A percentile compares a stretch with the other conserved stretches of the same genome.
These are phyloP conservation scores for Subacronicta megacephala DNA, from an alignment of 2,888 invertebrate genomes.

Conservation along the genomic window DNA sequence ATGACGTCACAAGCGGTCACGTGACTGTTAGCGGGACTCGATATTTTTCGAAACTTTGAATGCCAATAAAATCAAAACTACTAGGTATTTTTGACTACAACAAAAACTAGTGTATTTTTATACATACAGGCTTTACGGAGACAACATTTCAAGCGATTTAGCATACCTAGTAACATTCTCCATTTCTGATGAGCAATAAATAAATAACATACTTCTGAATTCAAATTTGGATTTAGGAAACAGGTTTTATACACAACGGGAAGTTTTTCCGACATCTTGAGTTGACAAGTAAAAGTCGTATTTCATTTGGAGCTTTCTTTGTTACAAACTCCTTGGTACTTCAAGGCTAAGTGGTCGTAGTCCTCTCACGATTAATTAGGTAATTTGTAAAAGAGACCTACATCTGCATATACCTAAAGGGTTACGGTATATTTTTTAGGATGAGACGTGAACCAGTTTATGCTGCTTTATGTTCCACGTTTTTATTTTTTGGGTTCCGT, in stretches of 20 bases:
- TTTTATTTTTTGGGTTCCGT: conserved; percentile 1
- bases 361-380: conserved; percentile 44
- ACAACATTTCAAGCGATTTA: too few relatives aligned
- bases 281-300: conserved; percentile 45
- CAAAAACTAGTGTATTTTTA: too few relatives aligned
- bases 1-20: too few relatives aligned
- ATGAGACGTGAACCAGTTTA: conserved; percentile 18
- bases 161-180: too few relatives aligned
- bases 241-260: conserved; percentile 13
- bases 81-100: too few relatives aligned
- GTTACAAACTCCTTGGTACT: conserved; percentile 37
- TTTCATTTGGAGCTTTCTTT: conserved; percentile 45
- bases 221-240: conserved; percentile 12
- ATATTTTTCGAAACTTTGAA: too few relatives aligned
- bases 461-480: conserved; percentile 16
- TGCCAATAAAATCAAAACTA: too few relatives aligned
- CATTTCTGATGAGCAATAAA: too few relatives aligned
- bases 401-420: conserved; percentile 25
- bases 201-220: background rate
- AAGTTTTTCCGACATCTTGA: conserved; percentile 33
- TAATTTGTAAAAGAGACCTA: conserved; percentile 31
- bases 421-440: conserved; percentile 22
- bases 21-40: too few relatives aligned
- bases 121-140: too few relatives aligned
- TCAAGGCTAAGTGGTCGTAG: conserved; percentile 23